These are phyloP conservation scores for Bombus vancouverensis DNA, from an alignment of 1,140 invertebrate genomes.

Conservation along the genomic window DNA sequence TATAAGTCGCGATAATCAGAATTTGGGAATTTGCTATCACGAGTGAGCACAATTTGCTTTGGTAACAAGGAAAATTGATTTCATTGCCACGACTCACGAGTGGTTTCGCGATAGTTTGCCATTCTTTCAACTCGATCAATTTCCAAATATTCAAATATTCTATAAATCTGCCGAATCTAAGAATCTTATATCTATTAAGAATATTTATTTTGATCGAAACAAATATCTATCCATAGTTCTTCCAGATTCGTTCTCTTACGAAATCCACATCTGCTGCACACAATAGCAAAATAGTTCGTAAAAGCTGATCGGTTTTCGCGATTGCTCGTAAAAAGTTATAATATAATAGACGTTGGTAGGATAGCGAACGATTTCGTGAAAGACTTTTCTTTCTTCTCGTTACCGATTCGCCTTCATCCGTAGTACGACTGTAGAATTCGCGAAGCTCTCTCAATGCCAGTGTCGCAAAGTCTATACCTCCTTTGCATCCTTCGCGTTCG, in stretches of 20 bases:
- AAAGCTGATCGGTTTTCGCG: background rate
- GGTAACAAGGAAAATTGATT: background rate
- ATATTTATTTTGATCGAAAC: too few species aligned
- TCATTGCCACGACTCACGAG: too few species aligned
- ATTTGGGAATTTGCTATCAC: background rate
- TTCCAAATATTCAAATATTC: background rate
- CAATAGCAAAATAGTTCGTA: background rate
- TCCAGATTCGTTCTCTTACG: too few species aligned
- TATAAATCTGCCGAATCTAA: too few species aligned
- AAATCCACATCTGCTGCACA: background rate
- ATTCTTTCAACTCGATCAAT: too few species aligned
- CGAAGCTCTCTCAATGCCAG: background rate
- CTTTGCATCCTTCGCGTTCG: too few species aligned
- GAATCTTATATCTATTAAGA: too few species aligned
- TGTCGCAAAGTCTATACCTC: constrained; percentile 3
- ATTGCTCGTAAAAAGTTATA: background rate
- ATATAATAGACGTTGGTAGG: background rate
- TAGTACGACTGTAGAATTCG: background rate
- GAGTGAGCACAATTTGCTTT: background rate
- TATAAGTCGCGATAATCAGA: background rate
- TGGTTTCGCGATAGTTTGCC: background rate
- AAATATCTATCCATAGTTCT: too few species aligned
- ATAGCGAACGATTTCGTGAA: background rate
- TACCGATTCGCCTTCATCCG: background rate
- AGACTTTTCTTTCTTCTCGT: background rate